Conservation (phyloP, 1,140 invertebrate species). For the Epicauta chinensis region DNA sequence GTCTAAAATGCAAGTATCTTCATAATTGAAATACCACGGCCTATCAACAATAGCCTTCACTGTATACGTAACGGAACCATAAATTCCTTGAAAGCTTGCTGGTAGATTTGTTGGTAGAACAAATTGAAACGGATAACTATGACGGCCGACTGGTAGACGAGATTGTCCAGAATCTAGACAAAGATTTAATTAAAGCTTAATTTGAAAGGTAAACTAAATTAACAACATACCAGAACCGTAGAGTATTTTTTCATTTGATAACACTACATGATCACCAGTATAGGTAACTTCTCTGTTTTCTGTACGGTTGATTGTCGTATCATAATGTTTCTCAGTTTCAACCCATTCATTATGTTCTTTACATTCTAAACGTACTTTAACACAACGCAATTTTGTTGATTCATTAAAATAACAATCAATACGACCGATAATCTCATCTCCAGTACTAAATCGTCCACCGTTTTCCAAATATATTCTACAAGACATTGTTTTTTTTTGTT, state of each 20-base stretch:
- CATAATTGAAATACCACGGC: constrained; percentile 22
- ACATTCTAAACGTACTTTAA: constrained; percentile 3
- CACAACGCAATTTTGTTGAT: constrained; percentile 1
- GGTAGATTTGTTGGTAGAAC: constrained; percentile 25
- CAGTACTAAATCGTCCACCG: neutral
- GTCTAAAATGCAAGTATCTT: constrained; percentile 23
- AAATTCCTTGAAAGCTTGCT: constrained; percentile 19
- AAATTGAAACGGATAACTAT: constrained; percentile 27
- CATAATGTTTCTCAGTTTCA: constrained; percentile 2
- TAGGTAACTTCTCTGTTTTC: constrained; percentile 6
- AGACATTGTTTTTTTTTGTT: too few relatives aligned
- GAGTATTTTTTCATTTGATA: constrained; percentile 9
- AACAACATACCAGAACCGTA: constrained; percentile 2
- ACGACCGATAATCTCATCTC: constrained; percentile 2
- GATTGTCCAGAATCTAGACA: too few relatives aligned
- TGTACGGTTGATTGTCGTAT: neutral
- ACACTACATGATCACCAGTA: constrained; percentile 8
- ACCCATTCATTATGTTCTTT: constrained; percentile 12
- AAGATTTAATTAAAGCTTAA: too few relatives aligned
- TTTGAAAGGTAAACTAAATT: neutral
- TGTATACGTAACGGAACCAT: constrained; percentile 23
- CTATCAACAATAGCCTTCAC: constrained; percentile 26
- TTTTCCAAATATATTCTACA: constrained; percentile 6
- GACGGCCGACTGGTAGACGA: neutral
- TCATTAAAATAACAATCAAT: constrained; percentile 10